Conservation (phyloP, 2,888 invertebrate species). For the Tupiocoris notatus region DNA sequence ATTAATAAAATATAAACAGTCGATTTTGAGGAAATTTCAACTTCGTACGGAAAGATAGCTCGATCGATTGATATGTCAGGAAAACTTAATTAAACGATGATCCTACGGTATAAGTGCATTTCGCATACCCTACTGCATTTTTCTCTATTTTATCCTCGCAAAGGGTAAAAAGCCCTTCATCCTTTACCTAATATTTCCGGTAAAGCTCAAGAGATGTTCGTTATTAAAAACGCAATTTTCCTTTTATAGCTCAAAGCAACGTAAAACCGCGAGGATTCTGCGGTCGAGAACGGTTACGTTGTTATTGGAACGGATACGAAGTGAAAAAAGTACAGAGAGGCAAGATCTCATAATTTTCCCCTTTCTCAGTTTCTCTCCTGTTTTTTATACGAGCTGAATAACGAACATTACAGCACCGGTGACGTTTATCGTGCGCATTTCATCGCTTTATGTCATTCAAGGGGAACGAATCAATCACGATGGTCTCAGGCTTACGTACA, state of each 20-base stretch:
- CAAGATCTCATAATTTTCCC: background rate
- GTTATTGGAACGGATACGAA: slow-evolving; percentile 1
- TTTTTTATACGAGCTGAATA: background rate
- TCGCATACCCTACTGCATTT: background rate
- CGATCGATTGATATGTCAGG: too few species aligned
- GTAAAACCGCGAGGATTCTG: background rate
- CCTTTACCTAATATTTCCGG: background rate
- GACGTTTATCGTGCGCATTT: background rate
- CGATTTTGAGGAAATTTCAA: too few species aligned
- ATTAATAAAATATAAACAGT: too few species aligned
- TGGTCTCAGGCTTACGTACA: too few species aligned
- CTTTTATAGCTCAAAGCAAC: slow-evolving; percentile 8
- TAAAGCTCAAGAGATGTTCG: background rate
- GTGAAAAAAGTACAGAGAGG: background rate
- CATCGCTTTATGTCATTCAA: background rate
- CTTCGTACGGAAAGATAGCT: too few species aligned
- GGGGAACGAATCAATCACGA: too few species aligned
- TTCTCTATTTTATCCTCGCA: background rate
- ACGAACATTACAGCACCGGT: background rate
- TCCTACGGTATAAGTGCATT: background rate
- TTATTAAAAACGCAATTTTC: slow-evolving; percentile 13
- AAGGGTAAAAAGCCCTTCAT: background rate
- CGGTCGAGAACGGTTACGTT: background rate
- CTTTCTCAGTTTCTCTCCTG: background rate
- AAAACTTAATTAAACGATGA: too few species aligned